These are phyloP conservation scores for Ictalurus punctatus DNA, from an alignment of 2,113 vertebrate genomes.

Conservation along the genomic window DNA sequence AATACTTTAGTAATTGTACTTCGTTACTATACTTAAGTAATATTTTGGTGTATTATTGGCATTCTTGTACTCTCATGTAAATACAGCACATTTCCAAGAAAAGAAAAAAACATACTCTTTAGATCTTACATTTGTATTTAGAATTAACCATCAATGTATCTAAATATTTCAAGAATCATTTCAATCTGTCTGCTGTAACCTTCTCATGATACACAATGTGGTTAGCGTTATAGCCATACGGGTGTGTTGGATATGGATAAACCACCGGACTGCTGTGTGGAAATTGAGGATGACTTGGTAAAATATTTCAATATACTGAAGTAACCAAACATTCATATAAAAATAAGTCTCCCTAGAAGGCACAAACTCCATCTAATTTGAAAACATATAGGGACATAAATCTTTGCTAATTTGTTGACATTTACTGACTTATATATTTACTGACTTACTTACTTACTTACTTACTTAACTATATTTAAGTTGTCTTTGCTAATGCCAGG, in stretches of 20 bases:
- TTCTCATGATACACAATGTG: neutral
- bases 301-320: neutral
- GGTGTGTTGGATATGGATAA: neutral
- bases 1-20: neutral
- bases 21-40: neutral
- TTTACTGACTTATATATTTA: neutral
- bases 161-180: neutral
- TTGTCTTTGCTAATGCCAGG: neutral
- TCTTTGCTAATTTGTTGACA: neutral
- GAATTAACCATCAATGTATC: neutral
- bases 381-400: neutral
- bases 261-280: neutral
- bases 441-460: too few species aligned
- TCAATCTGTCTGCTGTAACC: neutral
- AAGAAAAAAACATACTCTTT: neutral
- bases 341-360: neutral
- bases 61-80: neutral
- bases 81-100: neutral
- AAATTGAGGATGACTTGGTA: neutral
- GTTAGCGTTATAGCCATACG: neutral
- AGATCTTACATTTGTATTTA: neutral
- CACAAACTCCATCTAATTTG: neutral
- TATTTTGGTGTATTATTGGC: neutral
- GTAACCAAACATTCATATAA: neutral
- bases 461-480: neutral